phyloP scores from a whole-genome alignment of 1,140 invertebrate species.

The Meloidogyne exigua region DNA sequence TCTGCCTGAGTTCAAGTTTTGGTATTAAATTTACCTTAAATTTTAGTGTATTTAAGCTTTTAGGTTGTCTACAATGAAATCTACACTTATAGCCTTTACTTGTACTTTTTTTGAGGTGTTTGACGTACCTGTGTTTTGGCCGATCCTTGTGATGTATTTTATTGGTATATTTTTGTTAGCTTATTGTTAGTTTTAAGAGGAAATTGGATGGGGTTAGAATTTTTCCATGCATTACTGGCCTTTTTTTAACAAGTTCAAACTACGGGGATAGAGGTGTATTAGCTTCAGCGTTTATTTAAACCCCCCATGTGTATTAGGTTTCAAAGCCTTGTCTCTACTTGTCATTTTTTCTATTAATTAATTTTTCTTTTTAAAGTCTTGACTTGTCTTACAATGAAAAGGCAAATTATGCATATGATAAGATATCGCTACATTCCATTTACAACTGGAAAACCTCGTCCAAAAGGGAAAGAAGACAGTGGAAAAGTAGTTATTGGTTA shows the following conservation, averaged over 20 bases:
- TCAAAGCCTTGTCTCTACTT: too few relatives aligned
- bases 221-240: too few relatives aligned
- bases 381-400: conserved; percentile 97
- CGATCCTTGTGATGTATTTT: conserved; percentile 98
- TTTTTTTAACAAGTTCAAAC: too few relatives aligned
- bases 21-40: conserved; percentile 68
- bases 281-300: too few relatives aligned
- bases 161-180: conserved; percentile 70
- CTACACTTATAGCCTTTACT: conserved; percentile 82
- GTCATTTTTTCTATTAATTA: background rate
- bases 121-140: conserved; percentile 99
- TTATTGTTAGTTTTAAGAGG: too few relatives aligned
- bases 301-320: too few relatives aligned
- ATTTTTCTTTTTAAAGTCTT: conserved; percentile 84
- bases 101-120: conserved; percentile 97
- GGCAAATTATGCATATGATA: conserved; percentile 99
- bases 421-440: conserved; percentile 98
- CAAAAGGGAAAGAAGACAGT: conserved; percentile 66
- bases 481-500: conserved; percentile 56
- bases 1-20: conserved; percentile 99
- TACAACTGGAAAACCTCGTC: conserved; percentile 83
- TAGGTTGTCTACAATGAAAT: conserved; percentile 86
- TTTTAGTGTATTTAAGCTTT: background rate
- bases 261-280: too few relatives aligned
- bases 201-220: too few relatives aligned